These are phyloP conservation scores for Onychostoma macrolepis DNA, from an alignment of 2,113 vertebrate genomes.

Conservation along the genomic window DNA sequence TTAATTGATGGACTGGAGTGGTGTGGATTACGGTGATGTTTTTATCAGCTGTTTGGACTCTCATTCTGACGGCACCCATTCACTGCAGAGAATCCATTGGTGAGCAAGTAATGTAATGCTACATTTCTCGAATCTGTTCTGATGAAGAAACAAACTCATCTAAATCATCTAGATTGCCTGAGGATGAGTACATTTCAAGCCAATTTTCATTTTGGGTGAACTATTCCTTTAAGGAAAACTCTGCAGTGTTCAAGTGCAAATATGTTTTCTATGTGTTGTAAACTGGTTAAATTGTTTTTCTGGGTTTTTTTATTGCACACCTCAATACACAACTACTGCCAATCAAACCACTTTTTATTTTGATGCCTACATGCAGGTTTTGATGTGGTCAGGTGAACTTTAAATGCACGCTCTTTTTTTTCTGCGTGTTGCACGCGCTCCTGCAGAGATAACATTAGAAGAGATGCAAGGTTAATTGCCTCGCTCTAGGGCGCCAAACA, in stretches of 20 bases:
- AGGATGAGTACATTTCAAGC: no score
- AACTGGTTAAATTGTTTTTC: background rate
- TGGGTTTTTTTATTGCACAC: background rate
- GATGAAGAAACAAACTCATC: no score
- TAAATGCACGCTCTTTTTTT: background rate
- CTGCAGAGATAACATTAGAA: slow-evolving; percentile 40
- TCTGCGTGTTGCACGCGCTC: background rate
- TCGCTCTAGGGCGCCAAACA: background rate
- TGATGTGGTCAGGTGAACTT: background rate
- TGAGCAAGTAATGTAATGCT: no score
- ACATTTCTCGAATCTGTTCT: no score
- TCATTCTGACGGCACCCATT: background rate
- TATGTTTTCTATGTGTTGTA: background rate
- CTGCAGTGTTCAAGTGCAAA: background rate
- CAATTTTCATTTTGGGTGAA: no score
- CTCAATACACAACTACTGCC: background rate
- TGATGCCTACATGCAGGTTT: background rate
- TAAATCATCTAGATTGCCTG: no score
- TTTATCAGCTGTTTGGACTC: no score
- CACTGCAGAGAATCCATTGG: background rate
- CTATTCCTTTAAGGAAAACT: no score
- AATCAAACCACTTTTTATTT: background rate
- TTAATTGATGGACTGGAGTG: background rate
- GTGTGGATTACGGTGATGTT: background rate
- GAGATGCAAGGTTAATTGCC: background rate